Base-by-base conservation (phyloP, 2,797 vertebrate species). In the Rhinoraja longicauda region DNA sequence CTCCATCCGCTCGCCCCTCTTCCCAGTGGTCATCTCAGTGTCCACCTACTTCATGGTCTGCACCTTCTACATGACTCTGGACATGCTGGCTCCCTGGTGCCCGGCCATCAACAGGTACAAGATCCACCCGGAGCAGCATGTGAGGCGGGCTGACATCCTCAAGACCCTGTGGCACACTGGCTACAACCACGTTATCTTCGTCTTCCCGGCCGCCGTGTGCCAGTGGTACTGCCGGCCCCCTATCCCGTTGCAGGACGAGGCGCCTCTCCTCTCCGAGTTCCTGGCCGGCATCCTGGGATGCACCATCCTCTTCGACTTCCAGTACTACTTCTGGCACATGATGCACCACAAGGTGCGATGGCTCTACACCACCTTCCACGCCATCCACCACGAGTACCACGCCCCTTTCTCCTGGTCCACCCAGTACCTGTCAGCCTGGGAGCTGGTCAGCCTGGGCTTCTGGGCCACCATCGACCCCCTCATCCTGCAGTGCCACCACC, bases 251-350 rank as follows among this genome's bases (percentile, higher is more conserved):
- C 96, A 96, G 7, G 94, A 93, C 0, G 95, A 97, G 24, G 97
- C 97, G 0, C 97, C 97, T 73, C 95, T 96, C 1, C 95, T 97
- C 78, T 94, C 94, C 26, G 95, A 95, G 93, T 97, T 97, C 93
- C 93, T 96, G 78, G 93, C 97, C 88, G 97, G 97, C 32, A 96
- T 97, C 93, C 93, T 96, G 93, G 97, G 96, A 90, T 97, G 97
- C 95, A 96, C 95, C 29, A 95, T 97, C 67, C 94, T 97, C 82
- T 97, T 97, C 32, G 97, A 97, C 94, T 97, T 97, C 94, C 97
- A 97, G 95, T 97, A 97, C 72, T 97, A 97, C 94, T 94, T 97
- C 92, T 97, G 97, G 97, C 97, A 97, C 94, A 95, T 97, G 73
- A 94, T 97, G 93, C 97, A 97, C 94, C 97, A 97, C 94, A 96